Evolutionary conservation across 2,888 invertebrate genomes (phyloP), one percentile per base, ranked within the genome.

Genomic region (Itoplectis maculator): DNA sequence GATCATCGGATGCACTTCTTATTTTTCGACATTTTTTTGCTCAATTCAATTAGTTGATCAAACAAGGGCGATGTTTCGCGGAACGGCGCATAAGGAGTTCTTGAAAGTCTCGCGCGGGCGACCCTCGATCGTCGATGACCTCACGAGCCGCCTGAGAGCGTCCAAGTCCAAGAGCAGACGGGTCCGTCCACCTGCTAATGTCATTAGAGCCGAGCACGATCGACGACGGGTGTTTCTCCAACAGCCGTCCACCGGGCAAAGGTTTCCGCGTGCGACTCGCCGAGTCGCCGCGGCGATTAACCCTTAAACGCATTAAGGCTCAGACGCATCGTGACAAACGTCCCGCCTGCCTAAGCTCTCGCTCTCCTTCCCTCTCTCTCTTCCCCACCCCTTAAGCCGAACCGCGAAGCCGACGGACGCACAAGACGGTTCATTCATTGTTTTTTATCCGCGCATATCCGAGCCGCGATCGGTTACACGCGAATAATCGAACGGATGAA

Each of bases 301-400:
- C 78, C 66, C 45, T 76, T 85, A 83, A 85, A 69, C 68, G 79
- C 83, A 85, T 85, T 83, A 83, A 56, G 78, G 70, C 77, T 79
- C 82, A 77, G 82, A 77, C 82, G 51, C 70, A 63, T 63, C 54
- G 76, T 45, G 63, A 84, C 29, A 45, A 59, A 47, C 45, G 7
- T 11, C 9, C 15, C 18, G 1, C n/a, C 5, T 2, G 23, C 54
- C 18, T n/a, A n/a, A 7, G 37, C 29, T 49, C 20, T 40, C 2
- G 49, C n/a, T 49, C 9, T 29, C n/a, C n/a, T 29, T 23, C 11
- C 47, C 47, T 2, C 29, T 5, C 3, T 3, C 29, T 29, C 29
- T 5, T 5, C 29, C 29, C 29, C n/a, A n/a, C n/a, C n/a, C 51
- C 51, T 20, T 20, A 20, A 11, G 13, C 1, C 11, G 54, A 23